Evolutionary conservation across 2,797 vertebrate species (phyloP), one percentile per base, ranked within the genome.

Genomic region (Fistularia tabacaria): DNA sequence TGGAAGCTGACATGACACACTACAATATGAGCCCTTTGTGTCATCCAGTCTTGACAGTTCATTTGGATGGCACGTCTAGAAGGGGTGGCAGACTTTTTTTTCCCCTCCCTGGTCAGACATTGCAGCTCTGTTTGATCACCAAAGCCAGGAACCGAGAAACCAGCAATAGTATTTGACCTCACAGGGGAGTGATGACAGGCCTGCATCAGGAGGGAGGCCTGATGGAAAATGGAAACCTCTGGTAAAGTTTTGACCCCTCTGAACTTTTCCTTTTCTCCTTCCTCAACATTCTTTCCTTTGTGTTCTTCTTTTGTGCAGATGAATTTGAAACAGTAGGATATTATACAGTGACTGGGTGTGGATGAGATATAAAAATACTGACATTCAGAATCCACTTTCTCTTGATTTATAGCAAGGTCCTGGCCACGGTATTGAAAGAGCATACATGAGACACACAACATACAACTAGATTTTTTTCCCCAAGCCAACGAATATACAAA

Each of bases 81-180:
- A 7, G 14, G 36, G 36, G 54, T 46, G 56, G 59, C 2, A 25
- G 25, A 25, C 25, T 25, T 25, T 25, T 68, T 60, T 72, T 69
- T 47, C 48, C 59, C 64, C 44, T 49, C 14, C 11, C 38, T 5
- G 25, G 25, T 25, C 25, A 69, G 54, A 71, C 37, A 10, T 61
- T 57, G 38, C 10, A 25, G 62, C 44, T 69, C 46, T 41, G 60
- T 77, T 70, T 66, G 65, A 73, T 70, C 13, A 36, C 36, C 9
- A 44, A 50, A 38, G 58, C 53, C 66, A 76, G 54, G 59, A 56
- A 56, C 39, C 44, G 54, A 53, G 6, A 66, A 67, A 64, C 15
- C 50, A 50, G 44, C 12, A 6, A 25, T 25, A 2, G 66, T 66
- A 76, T 64, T 73, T 73, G 49, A 62, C 54, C 69, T 82, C 71